Conservation (phyloP, 2,888 invertebrate species). For the Eretmocerus hayati region DNA sequence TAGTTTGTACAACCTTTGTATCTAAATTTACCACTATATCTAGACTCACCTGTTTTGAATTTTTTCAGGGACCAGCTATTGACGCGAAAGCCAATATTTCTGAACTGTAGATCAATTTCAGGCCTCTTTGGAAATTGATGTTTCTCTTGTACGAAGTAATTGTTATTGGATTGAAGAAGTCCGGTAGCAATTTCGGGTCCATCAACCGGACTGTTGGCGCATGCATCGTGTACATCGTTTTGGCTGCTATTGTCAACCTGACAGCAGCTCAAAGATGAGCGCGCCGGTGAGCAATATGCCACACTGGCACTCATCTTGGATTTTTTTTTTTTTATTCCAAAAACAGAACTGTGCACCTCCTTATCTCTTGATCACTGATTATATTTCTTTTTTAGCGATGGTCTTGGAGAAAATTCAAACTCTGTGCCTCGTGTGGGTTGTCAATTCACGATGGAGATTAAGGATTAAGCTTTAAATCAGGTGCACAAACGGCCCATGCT, state of each 20-base stretch:
- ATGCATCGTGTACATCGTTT: constrained; percentile 33
- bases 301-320: constrained; percentile 29
- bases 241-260: constrained; percentile 39
- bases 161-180: constrained; percentile 26
- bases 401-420: too few relatives aligned
- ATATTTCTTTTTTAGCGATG: too few relatives aligned
- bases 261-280: constrained; percentile 41
- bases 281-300: constrained; percentile 37
- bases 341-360: too few relatives aligned
- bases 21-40: not conserved
- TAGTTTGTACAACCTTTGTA: too few relatives aligned
- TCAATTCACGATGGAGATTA: too few relatives aligned
- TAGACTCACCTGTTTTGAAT: constrained; percentile 54
- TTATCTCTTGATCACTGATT: too few relatives aligned
- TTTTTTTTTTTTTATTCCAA: too few relatives aligned
- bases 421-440: too few relatives aligned
- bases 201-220: too few relatives aligned
- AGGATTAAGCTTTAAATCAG: too few relatives aligned
- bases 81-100: constrained; percentile 59
- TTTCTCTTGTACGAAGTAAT: constrained; percentile 40
- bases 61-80: constrained; percentile 53
- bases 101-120: constrained; percentile 63
- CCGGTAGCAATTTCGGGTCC: too few relatives aligned
- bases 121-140: constrained; percentile 53
- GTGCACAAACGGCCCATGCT: too few relatives aligned